Base-by-base conservation (phyloP, 2,797 vertebrate species). In the Caiman crocodilus region DNA sequence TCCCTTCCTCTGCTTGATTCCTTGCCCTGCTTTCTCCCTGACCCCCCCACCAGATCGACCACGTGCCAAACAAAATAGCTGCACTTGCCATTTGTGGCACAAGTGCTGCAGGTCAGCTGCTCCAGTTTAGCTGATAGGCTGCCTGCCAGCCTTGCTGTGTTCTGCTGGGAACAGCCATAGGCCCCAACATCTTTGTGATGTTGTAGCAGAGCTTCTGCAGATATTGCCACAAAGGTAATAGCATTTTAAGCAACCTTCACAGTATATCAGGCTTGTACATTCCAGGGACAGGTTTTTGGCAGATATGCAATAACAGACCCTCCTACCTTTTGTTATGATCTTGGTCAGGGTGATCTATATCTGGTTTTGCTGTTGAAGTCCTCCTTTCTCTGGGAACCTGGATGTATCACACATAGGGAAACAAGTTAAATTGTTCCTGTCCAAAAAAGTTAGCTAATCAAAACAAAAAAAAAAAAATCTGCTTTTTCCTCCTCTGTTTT, bases 331-430 rank as follows among this genome's bases (percentile, higher is more conserved):
- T 99, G 98, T 98, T 99, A 96, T 98, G 99, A 97, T 99, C 99
- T 93, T 98, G 98, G 96, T 99, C 99, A 91, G 98, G 98, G 97
- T 98, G 98, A 93, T 99, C 98, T 32, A 98, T 96, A 61, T 99
- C 99, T 57, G 98, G 96, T 97, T 99, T 99, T 92, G 97, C 98
- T 90, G 99, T 97, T 2, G 98, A 98, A 95, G 98, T 98, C 96
- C 99, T 98, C 94, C 99, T 99, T 56, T 99, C 99, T 94, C 99
- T 98, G 89, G 99, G 99, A 97, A 99, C 99, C 99, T 99, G 97
- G 60, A 96, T 95, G 88, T 97, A 97, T 97, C 98, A 98, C 97
- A 98, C 84, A 98, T 7, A 57, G 1, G 20, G 61, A 82, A 73
- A 86, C 50, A 26, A 71, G 55, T 4, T 93, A 2, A 91, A 83